phyloP scores from a whole-genome alignment of 2,797 vertebrate species.

The Cephalopachus bancanus region DNA sequence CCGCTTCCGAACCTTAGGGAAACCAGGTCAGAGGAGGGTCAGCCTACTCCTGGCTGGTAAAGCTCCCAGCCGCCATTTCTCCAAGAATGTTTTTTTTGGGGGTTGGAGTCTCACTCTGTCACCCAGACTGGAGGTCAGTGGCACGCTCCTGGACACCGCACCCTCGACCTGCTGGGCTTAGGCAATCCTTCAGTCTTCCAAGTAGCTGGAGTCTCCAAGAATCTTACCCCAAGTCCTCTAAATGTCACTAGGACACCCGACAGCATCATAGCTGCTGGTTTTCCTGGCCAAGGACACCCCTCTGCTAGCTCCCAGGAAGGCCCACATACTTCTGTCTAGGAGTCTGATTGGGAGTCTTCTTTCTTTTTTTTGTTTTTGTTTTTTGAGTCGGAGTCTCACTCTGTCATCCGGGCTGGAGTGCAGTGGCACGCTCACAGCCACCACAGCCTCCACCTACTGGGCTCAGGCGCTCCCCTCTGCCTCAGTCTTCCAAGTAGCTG shows the following conservation, averaged over 20 bases:
- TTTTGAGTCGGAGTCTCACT: neutral
- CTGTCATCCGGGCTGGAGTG: too few species aligned
- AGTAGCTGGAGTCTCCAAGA: neutral
- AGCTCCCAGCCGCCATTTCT: neutral
- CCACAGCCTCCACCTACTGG: too few species aligned
- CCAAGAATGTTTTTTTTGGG: neutral
- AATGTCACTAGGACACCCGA: neutral
- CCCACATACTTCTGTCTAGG: neutral
- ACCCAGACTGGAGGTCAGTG: too few species aligned
- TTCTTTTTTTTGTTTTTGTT: neutral
- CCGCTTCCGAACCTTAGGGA: neutral
- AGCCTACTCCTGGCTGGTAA: neutral
- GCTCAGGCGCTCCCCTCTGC: too few species aligned
- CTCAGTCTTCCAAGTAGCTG: too few species aligned
- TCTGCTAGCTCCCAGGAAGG: rapidly evolving
- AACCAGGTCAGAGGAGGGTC: neutral
- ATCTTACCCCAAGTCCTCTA: rapidly evolving
- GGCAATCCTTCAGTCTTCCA: too few species aligned
- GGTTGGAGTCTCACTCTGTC: too few species aligned
- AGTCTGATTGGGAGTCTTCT: neutral
- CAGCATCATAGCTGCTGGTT: rapidly evolving
- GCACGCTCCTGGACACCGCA: too few species aligned
- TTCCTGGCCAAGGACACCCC: rapidly evolving
- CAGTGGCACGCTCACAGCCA: too few species aligned
- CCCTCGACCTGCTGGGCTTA: too few species aligned